These are phyloP conservation scores for Halocynthia roretzi DNA, from an alignment of 23 tunicate species.

Conservation along the genomic window DNA sequence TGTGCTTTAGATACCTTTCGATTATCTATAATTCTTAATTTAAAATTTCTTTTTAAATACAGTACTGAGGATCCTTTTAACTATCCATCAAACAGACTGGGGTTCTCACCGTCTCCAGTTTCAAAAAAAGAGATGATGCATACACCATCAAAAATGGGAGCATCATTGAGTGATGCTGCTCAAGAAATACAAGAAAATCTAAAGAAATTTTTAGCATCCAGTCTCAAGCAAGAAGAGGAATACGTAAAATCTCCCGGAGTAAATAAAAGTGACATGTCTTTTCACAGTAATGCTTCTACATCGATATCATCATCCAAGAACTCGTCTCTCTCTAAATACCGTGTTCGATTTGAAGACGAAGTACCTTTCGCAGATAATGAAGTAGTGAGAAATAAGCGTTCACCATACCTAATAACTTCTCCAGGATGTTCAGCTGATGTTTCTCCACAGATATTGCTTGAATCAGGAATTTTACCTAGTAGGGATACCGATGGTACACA, in stretches of 20 bases:
- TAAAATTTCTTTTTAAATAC: not conserved
- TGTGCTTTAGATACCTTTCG: no score
- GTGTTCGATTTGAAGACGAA: conserved; percentile 14
- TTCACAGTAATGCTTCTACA: not conserved
- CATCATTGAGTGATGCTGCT: conserved; percentile 7
- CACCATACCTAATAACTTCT: not conserved
- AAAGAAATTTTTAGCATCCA: conserved; percentile 14
- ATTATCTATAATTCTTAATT: no score
- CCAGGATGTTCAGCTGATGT: not conserved
- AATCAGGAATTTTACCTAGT: not conserved
- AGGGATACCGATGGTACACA: not conserved
- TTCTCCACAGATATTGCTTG: not conserved
- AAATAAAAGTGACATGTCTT: not conserved
- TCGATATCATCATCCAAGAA: conserved; percentile 1
- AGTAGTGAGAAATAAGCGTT: no score
- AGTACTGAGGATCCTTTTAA: conserved; percentile 6
- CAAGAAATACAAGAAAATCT: conserved; percentile 15
- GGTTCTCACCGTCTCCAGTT: conserved; percentile 7
- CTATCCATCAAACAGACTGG: not conserved
- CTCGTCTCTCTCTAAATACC: conserved; percentile 6
- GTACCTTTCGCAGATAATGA: not conserved
- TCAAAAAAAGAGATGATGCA: no score
- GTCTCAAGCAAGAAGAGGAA: conserved; percentile 16
- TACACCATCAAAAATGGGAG: not conserved
- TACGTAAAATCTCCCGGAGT: not conserved